Percentiles rank a stretch among this genome's conserved stretches.
phyloP scores from a whole-genome alignment of 2,888 invertebrate species.

The Brachyopa scutellaris region DNA sequence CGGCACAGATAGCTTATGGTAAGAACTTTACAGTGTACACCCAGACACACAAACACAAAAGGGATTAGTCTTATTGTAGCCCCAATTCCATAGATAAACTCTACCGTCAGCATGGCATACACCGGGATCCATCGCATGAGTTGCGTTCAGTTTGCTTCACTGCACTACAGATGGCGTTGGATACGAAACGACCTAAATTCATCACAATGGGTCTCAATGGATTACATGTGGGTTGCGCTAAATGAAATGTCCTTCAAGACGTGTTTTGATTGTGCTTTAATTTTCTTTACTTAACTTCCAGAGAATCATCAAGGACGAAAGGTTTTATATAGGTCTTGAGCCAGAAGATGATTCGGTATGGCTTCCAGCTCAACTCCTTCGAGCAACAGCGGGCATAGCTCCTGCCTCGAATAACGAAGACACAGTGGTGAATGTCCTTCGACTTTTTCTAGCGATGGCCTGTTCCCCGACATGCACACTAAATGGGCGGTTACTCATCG shows the following conservation, averaged over 20 bases:
- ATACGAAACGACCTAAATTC: slow-evolving; percentile 92
- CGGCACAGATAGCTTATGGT: slow-evolving; percentile 95
- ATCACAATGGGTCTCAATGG: slow-evolving; percentile 92
- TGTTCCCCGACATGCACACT: slow-evolving; percentile 94
- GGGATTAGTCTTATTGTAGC: slow-evolving; percentile 77
- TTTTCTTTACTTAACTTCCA: no score
- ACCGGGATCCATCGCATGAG: slow-evolving; percentile 91
- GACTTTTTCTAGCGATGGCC: slow-evolving; percentile 92
- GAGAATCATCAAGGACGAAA: slow-evolving; percentile 95
- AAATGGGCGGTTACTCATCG: slow-evolving; percentile 93
- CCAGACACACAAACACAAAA: background rate
- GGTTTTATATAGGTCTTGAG: slow-evolving; percentile 94
- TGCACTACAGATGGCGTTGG: slow-evolving; percentile 93
- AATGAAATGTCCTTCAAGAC: background rate
- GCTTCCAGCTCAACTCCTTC: slow-evolving; percentile 95
- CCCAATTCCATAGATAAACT: slow-evolving; percentile 87
- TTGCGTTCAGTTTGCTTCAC: slow-evolving; percentile 91
- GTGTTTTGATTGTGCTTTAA: background rate
- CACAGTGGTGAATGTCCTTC: slow-evolving; percentile 88
- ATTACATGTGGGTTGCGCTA: slow-evolving; percentile 88
- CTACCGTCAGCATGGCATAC: slow-evolving; percentile 89
- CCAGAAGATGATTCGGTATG: slow-evolving; percentile 96
- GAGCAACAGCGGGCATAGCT: slow-evolving; percentile 86
- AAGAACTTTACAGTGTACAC: slow-evolving; percentile 78
- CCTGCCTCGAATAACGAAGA: slow-evolving; percentile 89